Evolutionary conservation across 1,140 invertebrate genomes (phyloP).

Genomic region (Drosophila persimilis): DNA sequence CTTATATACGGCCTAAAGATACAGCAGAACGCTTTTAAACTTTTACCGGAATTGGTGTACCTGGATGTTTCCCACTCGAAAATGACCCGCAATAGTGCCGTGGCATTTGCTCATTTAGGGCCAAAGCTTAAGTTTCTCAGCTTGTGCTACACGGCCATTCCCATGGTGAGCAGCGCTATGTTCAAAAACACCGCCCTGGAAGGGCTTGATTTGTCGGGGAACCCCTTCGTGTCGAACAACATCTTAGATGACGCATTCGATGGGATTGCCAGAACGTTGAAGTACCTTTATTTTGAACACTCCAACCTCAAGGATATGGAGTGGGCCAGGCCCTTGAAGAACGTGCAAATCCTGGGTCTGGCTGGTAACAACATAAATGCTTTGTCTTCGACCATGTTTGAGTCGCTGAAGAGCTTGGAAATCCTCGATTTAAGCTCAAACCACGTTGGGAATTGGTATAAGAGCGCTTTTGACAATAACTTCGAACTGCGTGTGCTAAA

Average conservation of each 20-base stretch:
- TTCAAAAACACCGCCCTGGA: conserved; percentile 83
- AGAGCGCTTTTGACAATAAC: conserved; percentile 77
- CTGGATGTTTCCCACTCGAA: conserved; percentile 84
- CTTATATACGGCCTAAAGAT: conserved; percentile 69
- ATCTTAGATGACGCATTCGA: conserved; percentile 73
- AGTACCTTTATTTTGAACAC: conserved; percentile 83
- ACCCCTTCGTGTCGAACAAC: conserved; percentile 74
- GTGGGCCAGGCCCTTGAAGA: conserved; percentile 74
- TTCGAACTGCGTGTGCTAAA: conserved; percentile 82
- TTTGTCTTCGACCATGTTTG: conserved; percentile 57
- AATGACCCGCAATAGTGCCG: conserved; percentile 78
- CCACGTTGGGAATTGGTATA: conserved; percentile 84
- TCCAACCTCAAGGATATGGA: conserved; percentile 80
- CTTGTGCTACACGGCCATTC: conserved; percentile 83
- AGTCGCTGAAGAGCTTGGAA: conserved; percentile 80
- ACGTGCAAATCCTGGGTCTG: conserved; percentile 83
- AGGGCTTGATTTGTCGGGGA: conserved; percentile 84
- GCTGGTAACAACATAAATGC: conserved; percentile 83
- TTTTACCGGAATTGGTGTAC: conserved; percentile 80
- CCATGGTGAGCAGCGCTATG: conserved; percentile 65
- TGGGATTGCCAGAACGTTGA: conserved; percentile 82
- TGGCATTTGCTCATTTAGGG: conserved; percentile 78
- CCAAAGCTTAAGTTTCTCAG: conserved; percentile 83
- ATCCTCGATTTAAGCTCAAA: conserved; percentile 84
- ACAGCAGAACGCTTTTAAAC: conserved; percentile 73